Evolutionary conservation across 2,888 invertebrate genomes (phyloP).

Genomic region (Zele albiditarsus): DNA sequence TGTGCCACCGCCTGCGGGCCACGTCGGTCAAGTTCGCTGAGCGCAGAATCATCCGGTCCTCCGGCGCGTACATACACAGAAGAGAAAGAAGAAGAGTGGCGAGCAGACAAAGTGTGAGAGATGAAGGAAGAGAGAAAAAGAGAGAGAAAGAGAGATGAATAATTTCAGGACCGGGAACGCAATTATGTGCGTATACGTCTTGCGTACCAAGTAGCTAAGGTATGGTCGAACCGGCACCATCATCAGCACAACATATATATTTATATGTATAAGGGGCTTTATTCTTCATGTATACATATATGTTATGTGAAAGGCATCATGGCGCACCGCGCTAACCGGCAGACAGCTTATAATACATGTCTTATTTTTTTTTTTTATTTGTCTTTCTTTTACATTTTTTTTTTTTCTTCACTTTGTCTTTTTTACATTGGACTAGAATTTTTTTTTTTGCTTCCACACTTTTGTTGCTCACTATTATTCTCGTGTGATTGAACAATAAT

Average conservation of each 20-base stretch:
- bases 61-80: constrained; percentile 57
- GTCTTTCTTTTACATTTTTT: neutral
- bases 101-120: constrained; percentile 24
- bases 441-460: no score
- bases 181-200: constrained; percentile 71
- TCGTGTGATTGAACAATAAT: no score
- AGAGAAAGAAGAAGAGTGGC: constrained; percentile 58
- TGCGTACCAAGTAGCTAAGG: constrained; percentile 72
- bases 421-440: neutral
- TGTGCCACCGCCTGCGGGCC: constrained; percentile 33
- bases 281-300: neutral
- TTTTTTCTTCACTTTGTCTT: neutral
- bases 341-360: constrained; percentile 25
- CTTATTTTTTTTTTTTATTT: neutral
- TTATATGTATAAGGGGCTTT: neutral
- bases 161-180: constrained; percentile 72
- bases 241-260: constrained; percentile 12
- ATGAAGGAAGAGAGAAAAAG: neutral
- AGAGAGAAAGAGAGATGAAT: constrained; percentile 67
- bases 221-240: constrained; percentile 42
- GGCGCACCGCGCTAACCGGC: neutral
- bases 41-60: constrained; percentile 44
- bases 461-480: no score
- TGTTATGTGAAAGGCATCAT: constrained; percentile 13
- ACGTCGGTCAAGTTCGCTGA: constrained; percentile 54